Percentiles rank a stretch among this genome's conserved stretches.
Conservation (phyloP, 1,140 invertebrate genomes). For the Campoletis sonorensis region DNA sequence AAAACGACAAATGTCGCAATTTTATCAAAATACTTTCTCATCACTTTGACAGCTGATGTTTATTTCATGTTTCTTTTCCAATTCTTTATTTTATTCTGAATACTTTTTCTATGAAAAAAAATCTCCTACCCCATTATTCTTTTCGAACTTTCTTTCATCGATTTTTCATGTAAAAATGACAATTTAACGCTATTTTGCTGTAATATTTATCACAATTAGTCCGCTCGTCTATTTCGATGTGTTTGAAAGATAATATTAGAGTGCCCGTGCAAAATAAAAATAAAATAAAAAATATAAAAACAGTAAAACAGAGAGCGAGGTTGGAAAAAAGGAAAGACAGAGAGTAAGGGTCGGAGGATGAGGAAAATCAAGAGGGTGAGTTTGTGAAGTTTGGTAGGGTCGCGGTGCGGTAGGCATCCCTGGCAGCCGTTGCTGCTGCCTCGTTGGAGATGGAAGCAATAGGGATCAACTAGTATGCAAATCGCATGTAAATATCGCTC, state of each 20-base stretch:
- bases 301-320: constrained; percentile 28
- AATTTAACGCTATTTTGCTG: too few species aligned
- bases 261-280: constrained; percentile 26
- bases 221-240: constrained; percentile 7
- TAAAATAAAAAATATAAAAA: too few species aligned
- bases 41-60: too few species aligned
- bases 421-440: constrained; percentile 66
- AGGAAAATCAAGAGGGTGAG: constrained; percentile 63
- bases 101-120: too few species aligned
- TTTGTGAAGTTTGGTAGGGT: constrained; percentile 66
- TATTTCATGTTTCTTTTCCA: too few species aligned
- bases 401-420: constrained; percentile 38
- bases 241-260: constrained; percentile 19
- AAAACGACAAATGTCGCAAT: neutral
- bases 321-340: constrained; percentile 11
- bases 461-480: constrained; percentile 79
- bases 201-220: neutral
- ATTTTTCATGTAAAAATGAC: too few species aligned
- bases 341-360: constrained; percentile 40
- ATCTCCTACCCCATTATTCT: too few species aligned
- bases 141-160: too few species aligned
- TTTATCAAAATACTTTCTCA: neutral
- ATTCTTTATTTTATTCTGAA: too few species aligned
- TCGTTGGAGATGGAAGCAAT: constrained; percentile 77
- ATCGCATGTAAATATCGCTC: constrained; percentile 77